phyloP scores from a whole-genome alignment of 2,113 vertebrate species.

The Crotalus tigris region DNA sequence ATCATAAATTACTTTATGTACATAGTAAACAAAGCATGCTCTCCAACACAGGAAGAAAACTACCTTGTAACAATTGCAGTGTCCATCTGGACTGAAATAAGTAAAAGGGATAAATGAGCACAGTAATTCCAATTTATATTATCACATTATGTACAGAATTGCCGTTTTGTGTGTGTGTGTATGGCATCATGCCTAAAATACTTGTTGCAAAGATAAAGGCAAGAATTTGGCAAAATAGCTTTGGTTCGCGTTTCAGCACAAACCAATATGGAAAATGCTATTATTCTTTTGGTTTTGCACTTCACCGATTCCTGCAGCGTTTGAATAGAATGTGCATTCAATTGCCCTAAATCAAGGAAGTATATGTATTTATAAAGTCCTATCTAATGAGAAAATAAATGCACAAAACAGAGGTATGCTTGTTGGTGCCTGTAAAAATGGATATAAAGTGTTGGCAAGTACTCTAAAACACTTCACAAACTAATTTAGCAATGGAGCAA shows the following conservation, averaged over 20 bases:
- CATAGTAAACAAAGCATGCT: background rate
- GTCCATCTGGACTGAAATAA: background rate
- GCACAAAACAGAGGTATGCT: background rate
- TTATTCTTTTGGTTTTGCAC: background rate
- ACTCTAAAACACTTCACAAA: background rate
- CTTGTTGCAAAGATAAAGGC: background rate
- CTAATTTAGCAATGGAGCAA: background rate
- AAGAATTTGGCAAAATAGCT: background rate
- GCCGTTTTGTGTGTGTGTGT: background rate
- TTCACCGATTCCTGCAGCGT: background rate
- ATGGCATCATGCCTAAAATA: background rate
- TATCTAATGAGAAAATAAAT: background rate
- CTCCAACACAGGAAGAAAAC: constrained; percentile 16
- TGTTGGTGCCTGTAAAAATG: background rate
- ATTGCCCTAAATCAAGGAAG: background rate
- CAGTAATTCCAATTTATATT: background rate
- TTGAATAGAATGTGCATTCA: background rate
- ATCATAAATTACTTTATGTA: background rate
- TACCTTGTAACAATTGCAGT: background rate
- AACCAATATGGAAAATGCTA: background rate
- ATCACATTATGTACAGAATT: background rate
- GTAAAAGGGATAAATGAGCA: background rate
- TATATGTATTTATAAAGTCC: background rate
- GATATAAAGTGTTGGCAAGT: background rate
- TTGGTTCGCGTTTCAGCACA: background rate